These are phyloP conservation scores for Shinisaurus crocodilurus DNA, from an alignment of 2,113 vertebrate species.

Conservation along the genomic window DNA sequence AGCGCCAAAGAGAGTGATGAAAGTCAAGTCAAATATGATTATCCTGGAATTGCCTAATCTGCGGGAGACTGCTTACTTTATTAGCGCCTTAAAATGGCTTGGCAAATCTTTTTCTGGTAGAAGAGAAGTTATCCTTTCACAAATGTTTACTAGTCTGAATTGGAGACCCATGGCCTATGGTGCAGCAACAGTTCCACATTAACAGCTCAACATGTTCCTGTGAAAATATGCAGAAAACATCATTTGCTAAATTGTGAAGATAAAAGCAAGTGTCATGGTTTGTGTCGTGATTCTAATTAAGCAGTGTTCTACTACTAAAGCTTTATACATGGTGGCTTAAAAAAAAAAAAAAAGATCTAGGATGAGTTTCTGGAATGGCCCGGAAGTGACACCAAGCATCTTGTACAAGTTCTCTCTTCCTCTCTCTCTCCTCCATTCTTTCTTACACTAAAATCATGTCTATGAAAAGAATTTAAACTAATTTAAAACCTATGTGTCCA, in stretches of 20 bases:
- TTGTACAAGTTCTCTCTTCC: background rate
- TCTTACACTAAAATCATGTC: background rate
- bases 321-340: rapidly evolving
- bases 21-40: constrained; percentile 19
- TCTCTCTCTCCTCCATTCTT: background rate
- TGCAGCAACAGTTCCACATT: rapidly evolving
- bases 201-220: background rate
- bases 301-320: no score
- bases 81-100: rapidly evolving
- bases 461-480: background rate
- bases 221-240: background rate
- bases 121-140: rapidly evolving
- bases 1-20: constrained; percentile 20
- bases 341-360: background rate
- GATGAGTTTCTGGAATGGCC: background rate
- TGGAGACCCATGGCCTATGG: rapidly evolving
- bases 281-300: background rate
- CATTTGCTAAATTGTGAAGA: background rate
- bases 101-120: rapidly evolving
- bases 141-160: background rate
- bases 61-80: background rate
- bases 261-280: background rate
- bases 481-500: background rate
- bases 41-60: background rate
- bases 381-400: background rate